These are phyloP conservation scores for Urocitellus parryii DNA, from an alignment of 2,113 vertebrate genomes.

Conservation along the genomic window DNA sequence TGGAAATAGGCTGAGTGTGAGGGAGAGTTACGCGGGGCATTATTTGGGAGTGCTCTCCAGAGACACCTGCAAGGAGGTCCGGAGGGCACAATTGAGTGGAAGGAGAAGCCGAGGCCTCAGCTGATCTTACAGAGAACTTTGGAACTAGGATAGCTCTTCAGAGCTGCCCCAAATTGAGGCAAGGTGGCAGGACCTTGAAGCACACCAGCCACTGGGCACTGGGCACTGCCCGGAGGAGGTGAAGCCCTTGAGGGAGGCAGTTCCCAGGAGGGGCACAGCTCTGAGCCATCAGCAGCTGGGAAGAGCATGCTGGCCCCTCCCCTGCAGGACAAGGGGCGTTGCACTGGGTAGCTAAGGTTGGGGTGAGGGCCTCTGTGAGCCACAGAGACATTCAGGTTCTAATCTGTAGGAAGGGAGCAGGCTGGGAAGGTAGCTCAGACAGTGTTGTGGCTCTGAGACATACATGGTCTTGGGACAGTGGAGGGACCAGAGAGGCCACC, in stretches of 20 bases:
- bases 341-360: not conserved
- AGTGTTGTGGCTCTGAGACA: not conserved
- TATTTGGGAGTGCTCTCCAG: not conserved
- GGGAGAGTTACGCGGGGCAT: not conserved
- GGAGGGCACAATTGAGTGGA: accelerated
- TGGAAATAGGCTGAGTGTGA: no score
- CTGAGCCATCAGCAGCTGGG: not conserved
- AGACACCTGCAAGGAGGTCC: not conserved
- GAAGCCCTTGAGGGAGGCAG: not conserved
- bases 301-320: not conserved
- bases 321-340: not conserved
- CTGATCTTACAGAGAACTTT: not conserved
- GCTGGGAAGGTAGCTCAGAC: not conserved
- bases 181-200: not conserved
- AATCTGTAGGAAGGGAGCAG: not conserved
- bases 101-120: not conserved
- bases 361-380: not conserved
- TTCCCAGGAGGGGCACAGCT: not conserved
- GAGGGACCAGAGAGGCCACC: not conserved
- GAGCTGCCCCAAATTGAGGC: not conserved
- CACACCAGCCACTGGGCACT: not conserved
- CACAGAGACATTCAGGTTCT: not conserved
- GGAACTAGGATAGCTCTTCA: not conserved
- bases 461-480: not conserved
- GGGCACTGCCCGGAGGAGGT: not conserved